Evolutionary conservation across 2,797 vertebrate genomes (phyloP).

Genomic region (Synanceia verrucosa): DNA sequence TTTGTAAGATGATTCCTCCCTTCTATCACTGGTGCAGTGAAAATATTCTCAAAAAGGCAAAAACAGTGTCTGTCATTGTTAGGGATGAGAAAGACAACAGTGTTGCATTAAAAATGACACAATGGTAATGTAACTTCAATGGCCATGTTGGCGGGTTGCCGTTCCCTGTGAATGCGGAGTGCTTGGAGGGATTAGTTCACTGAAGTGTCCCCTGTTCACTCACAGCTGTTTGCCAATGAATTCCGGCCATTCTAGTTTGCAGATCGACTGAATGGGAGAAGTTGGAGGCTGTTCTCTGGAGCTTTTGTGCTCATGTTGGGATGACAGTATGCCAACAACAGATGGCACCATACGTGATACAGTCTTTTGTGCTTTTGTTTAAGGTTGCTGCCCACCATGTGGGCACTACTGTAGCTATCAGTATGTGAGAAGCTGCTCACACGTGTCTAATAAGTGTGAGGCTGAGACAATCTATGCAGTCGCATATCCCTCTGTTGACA

Average conservation of each 20-base stretch:
- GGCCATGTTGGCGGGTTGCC: conserved; percentile 66
- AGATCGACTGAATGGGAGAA: conserved; percentile 70
- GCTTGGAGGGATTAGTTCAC: conserved; percentile 74
- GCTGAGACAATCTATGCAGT: not conserved
- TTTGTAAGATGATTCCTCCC: conserved; percentile 20
- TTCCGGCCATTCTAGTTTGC: conserved; percentile 69
- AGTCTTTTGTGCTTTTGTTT: conserved; percentile 62
- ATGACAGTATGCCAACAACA: conserved; percentile 65
- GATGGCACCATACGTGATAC: conserved; percentile 49
- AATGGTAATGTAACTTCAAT: conserved; percentile 62
- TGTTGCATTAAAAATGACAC: conserved; percentile 62
- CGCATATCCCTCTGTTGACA: not conserved
- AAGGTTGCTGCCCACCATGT: conserved; percentile 40
- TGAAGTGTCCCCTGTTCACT: conserved; percentile 74
- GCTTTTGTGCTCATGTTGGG: conserved; percentile 55
- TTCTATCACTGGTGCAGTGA: conserved; percentile 1
- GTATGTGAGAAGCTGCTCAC: conserved; percentile 26
- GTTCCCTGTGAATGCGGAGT: conserved; percentile 64
- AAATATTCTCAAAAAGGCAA: conserved; percentile 24
- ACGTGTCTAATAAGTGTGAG: conserved; percentile 7
- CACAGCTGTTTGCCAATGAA: conserved; percentile 71
- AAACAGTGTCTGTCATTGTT: conserved; percentile 37
- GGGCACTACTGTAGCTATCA: conserved; percentile 13
- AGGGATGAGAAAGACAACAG: conserved; percentile 45
- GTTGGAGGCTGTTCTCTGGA: conserved; percentile 56